A percentile compares a stretch with the other conserved stretches of the same genome.
Evolutionary conservation across 2,888 invertebrate species (phyloP).

Genomic region (Sarcophaga carnaria): DNA sequence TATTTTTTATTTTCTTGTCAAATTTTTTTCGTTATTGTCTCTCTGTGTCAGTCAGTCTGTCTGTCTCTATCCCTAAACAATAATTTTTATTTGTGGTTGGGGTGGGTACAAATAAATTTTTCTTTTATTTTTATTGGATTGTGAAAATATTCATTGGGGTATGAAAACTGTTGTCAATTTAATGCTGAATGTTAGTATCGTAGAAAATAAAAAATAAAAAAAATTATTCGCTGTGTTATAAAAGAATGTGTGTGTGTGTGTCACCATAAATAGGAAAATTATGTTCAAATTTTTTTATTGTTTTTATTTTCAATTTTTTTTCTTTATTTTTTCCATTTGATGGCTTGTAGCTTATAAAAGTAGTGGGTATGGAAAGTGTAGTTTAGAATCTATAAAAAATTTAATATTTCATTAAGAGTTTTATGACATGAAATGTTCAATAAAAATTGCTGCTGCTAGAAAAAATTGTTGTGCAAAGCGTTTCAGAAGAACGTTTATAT

Average conservation of each 20-base stretch:
- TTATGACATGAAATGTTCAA: no score
- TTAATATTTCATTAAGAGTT: no score
- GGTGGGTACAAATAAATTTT: not conserved
- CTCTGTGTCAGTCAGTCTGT: no score
- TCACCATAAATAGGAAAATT: conserved; percentile 55
- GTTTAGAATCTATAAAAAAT: no score
- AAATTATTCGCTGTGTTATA: conserved; percentile 1
- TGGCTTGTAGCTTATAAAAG: no score
- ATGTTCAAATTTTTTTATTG: conserved; percentile 35
- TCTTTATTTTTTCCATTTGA: not conserved
- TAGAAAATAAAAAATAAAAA: not conserved
- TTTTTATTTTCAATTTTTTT: conserved; percentile 2
- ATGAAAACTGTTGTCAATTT: conserved; percentile 52
- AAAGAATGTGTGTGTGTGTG: conserved; percentile 21
- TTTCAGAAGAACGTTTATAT: no score
- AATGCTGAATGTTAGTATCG: conserved; percentile 23
- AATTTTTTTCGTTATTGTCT: conserved; percentile 14
- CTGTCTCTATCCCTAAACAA: conserved; percentile 34
- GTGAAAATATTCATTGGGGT: conserved; percentile 45
- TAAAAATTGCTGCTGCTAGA: no score
- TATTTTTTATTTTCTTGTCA: conserved; percentile 12
- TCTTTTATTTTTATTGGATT: conserved; percentile 2
- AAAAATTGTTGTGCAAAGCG: no score
- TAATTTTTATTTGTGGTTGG: conserved; percentile 47
- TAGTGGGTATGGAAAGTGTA: no score